Conservation (phyloP, 2,888 invertebrate genomes). For the Maniola hyperantus region DNA sequence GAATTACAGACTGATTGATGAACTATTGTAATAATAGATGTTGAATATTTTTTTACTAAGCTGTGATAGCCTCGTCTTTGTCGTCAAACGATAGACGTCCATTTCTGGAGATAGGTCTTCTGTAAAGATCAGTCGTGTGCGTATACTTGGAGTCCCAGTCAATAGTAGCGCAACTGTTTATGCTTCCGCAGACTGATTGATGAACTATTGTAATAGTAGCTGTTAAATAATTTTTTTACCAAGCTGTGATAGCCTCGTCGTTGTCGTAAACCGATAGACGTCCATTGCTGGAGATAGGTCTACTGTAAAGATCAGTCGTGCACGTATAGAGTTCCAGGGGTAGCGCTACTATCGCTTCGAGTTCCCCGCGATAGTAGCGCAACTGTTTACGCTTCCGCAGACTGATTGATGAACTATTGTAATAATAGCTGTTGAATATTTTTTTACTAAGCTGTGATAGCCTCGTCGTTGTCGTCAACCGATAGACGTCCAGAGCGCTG, state of each 20-base stretch:
- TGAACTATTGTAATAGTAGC: background rate
- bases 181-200: conserved; percentile 47
- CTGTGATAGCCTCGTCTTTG: no score
- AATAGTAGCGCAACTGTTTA: conserved; percentile 49
- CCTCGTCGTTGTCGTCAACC: no score
- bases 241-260: no score
- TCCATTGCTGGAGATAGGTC: no score
- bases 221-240: background rate
- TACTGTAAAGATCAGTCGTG: background rate
- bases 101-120: no score
- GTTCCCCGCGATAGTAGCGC: conserved; percentile 45
- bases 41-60: background rate
- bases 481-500: no score
- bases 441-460: no score
- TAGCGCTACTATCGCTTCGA: no score
- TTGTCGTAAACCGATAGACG: no score
- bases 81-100: no score
- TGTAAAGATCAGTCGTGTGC: background rate
- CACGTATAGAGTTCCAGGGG: conserved; percentile 39
- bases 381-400: conserved; percentile 46
- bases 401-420: conserved; percentile 44
- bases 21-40: background rate
- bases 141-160: conserved; percentile 40
- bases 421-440: background rate
- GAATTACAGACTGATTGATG: conserved; percentile 46